Percentiles rank a stretch among this genome's conserved stretches.
Evolutionary conservation across 1,140 invertebrate species (phyloP).

Genomic region (Rhyacophila brunnea): DNA sequence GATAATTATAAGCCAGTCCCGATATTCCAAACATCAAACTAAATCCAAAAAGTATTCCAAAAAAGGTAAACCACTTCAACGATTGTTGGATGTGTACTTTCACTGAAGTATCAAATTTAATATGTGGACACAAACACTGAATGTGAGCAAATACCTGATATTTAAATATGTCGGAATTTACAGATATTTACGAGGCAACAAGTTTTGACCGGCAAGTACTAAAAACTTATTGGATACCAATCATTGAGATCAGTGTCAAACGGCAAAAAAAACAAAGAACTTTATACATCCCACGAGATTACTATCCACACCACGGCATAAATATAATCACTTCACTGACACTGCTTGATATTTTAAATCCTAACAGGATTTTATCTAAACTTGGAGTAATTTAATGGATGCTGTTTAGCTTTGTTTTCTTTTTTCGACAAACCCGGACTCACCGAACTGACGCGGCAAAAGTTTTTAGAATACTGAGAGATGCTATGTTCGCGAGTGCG

Average conservation of each 20-base stretch:
- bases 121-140: no score
- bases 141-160: no score
- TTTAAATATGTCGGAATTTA: no score
- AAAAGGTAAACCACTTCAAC: no score
- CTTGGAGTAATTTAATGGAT: neutral
- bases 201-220: no score
- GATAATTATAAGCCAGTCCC: no score
- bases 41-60: no score
- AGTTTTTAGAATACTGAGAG: conserved; percentile 22
- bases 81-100: no score
- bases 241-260: neutral
- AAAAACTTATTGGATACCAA: no score
- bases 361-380: neutral
- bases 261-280: conserved; percentile 9
- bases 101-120: no score
- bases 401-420: conserved; percentile 19
- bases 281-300: conserved; percentile 12
- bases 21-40: no score
- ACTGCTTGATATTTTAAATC: conserved; percentile 9
- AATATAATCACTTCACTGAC: conserved; percentile 15
- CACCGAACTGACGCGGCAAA: conserved; percentile 16
- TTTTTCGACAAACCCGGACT: neutral
- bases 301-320: conserved; percentile 8
- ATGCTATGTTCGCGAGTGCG: conserved; percentile 5
- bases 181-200: no score